These are phyloP conservation scores for Physocephala rufipes DNA, from an alignment of 2,888 invertebrate species.

Conservation along the genomic window DNA sequence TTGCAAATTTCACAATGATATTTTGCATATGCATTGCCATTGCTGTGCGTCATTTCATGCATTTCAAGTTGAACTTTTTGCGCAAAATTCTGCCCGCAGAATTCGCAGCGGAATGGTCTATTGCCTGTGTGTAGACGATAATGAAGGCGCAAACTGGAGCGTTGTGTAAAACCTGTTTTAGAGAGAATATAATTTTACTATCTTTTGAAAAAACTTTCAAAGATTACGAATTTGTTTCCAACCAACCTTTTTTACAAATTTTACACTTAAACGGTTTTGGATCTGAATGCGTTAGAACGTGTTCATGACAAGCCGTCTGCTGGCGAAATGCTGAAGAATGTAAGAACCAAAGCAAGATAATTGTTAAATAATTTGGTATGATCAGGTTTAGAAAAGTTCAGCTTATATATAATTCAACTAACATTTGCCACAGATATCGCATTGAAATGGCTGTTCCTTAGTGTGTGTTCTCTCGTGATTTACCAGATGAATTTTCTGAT, in stretches of 20 bases:
- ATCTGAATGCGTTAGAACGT: conserved; percentile 48
- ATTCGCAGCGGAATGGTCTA: conserved; percentile 41
- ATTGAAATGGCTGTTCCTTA: conserved; percentile 50
- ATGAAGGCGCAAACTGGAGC: conserved; percentile 48
- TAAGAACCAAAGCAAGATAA: neutral
- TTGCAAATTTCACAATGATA: conserved; percentile 43
- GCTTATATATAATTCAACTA: conserved; percentile 23
- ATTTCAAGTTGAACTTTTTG: conserved; percentile 41
- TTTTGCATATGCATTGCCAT: conserved; percentile 29
- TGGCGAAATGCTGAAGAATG: conserved; percentile 48
- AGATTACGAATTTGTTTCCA: too few relatives aligned
- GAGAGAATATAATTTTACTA: neutral
- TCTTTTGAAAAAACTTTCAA: too few relatives aligned
- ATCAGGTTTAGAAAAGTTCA: too few relatives aligned
- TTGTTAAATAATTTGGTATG: too few relatives aligned
- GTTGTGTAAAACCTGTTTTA: conserved; percentile 45
- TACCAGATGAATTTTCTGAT: conserved; percentile 50
- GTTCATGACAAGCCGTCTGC: conserved; percentile 49
- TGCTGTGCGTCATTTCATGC: conserved; percentile 41
- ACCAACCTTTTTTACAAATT: conserved; percentile 48
- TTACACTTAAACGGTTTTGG: conserved; percentile 51
- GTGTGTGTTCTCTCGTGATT: conserved; percentile 52
- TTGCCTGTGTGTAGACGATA: conserved; percentile 40
- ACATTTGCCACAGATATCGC: conserved; percentile 49
- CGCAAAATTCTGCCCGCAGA: conserved; percentile 43